Conservation (phyloP, 2,888 invertebrate species). For the Tenthredo mesomela region DNA sequence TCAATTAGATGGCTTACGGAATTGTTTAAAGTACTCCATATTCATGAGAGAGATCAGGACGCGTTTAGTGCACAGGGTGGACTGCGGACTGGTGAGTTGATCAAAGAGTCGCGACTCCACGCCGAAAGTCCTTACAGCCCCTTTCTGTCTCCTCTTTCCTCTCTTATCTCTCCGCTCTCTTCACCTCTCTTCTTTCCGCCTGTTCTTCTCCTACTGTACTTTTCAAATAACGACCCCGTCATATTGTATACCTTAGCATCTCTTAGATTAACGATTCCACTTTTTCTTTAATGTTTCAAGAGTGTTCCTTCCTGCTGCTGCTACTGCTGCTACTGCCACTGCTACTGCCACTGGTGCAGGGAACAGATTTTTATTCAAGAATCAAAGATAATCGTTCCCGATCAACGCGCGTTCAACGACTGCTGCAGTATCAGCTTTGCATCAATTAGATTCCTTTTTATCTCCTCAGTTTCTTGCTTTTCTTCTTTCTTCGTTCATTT, state of each 20-base stretch:
- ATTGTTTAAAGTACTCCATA: conserved; percentile 67
- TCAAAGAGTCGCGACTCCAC: conserved; percentile 70
- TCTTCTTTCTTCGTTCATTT: not conserved
- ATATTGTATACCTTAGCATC: conserved; percentile 75
- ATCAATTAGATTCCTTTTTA: conserved; percentile 16
- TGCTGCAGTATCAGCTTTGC: not conserved
- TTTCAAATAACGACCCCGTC: conserved; percentile 73
- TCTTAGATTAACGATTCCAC: conserved; percentile 69
- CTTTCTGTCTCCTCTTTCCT: conserved; percentile 57
- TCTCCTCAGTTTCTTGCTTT: not conserved
- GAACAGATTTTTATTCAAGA: not conserved
- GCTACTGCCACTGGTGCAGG: not conserved
- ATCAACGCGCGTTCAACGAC: not conserved
- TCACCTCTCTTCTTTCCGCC: conserved; percentile 53
- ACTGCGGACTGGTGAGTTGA: conserved; percentile 68
- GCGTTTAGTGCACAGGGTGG: conserved; percentile 72
- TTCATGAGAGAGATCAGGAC: conserved; percentile 74
- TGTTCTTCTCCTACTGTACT: conserved; percentile 64
- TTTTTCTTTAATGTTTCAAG: conserved; percentile 63
- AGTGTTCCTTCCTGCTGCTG: not conserved
- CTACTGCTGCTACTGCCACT: not conserved
- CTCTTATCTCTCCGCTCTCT: conserved; percentile 54
- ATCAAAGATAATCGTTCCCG: conserved; percentile 35
- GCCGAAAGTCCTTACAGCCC: conserved; percentile 70
- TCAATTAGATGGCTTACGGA: conserved; percentile 70